Conservation (phyloP, 2,113 vertebrate species). For the Eulemur rufifrons region DNA sequence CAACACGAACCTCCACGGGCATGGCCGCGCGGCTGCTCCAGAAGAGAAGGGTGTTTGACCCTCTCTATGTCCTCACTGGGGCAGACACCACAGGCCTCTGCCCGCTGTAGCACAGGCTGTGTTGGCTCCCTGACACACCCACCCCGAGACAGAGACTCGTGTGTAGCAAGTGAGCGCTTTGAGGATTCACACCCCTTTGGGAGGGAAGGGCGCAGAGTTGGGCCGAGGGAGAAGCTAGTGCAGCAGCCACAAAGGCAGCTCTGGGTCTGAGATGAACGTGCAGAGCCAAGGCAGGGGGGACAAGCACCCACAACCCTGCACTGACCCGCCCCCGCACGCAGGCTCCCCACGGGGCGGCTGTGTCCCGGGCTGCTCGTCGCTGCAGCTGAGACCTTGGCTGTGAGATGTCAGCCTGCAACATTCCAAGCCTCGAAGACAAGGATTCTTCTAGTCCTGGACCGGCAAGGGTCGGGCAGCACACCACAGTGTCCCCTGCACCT, state of each 20-base stretch:
- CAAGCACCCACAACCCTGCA: too few relatives aligned
- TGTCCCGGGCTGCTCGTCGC: background rate
- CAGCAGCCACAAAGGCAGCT: background rate
- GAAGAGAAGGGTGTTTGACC: background rate
- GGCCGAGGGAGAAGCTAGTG: background rate
- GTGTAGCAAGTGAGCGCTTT: background rate
- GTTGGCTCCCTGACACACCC: background rate
- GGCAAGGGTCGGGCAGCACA: background rate
- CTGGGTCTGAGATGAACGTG: background rate
- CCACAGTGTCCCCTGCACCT: background rate
- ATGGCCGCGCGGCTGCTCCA: background rate
- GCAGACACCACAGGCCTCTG: background rate
- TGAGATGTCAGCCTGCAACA: background rate
- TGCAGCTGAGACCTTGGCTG: background rate
- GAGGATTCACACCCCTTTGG: background rate
- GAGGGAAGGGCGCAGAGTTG: background rate
- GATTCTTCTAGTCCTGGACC: background rate
- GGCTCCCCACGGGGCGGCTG: too few relatives aligned
- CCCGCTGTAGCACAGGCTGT: background rate
- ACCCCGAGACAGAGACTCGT: background rate
- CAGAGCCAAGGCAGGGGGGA: background rate
- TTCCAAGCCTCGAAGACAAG: background rate
- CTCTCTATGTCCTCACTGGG: background rate
- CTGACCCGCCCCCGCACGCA: background rate
- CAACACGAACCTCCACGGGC: background rate